Conservation (phyloP, 2,888 invertebrate genomes). For the Chaitophorus viminalis region DNA sequence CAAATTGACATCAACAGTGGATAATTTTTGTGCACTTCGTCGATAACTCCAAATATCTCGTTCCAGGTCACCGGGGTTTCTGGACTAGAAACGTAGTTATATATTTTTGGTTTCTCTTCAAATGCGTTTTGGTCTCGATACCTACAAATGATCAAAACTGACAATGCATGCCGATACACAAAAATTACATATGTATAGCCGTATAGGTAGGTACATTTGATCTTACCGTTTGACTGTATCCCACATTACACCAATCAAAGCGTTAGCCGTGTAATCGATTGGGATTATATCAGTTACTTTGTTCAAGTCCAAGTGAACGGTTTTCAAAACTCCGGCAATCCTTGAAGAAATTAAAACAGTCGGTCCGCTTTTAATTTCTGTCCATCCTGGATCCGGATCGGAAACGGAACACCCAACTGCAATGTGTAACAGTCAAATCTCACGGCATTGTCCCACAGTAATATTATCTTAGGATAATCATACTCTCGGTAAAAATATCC, state of each 20-base stretch:
- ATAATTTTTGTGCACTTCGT: background rate
- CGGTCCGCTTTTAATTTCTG: conserved; percentile 13
- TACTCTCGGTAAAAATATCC: too few relatives aligned
- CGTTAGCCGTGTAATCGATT: conserved; percentile 15
- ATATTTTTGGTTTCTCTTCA: too few relatives aligned
- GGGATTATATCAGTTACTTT: background rate
- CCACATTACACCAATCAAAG: conserved; percentile 16
- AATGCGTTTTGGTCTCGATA: background rate
- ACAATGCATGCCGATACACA: too few relatives aligned
- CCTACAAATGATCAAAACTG: background rate
- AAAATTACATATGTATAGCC: too few relatives aligned
- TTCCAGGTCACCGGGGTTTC: conserved; percentile 13
- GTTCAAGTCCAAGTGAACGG: background rate
- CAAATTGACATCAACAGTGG: background rate
- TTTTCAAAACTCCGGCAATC: background rate
- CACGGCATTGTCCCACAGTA: too few relatives aligned
- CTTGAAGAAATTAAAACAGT: background rate
- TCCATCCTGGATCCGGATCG: background rate
- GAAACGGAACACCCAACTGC: background rate
- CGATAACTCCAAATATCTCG: background rate
- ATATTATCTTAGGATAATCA: too few relatives aligned
- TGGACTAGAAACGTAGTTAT: conserved; percentile 14
- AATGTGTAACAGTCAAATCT: background rate
- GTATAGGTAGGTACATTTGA: too few relatives aligned
- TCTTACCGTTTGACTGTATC: conserved; percentile 28